Evolutionary conservation across 1,140 invertebrate genomes (phyloP).

Genomic region (Eupristina koningsbergeri): DNA sequence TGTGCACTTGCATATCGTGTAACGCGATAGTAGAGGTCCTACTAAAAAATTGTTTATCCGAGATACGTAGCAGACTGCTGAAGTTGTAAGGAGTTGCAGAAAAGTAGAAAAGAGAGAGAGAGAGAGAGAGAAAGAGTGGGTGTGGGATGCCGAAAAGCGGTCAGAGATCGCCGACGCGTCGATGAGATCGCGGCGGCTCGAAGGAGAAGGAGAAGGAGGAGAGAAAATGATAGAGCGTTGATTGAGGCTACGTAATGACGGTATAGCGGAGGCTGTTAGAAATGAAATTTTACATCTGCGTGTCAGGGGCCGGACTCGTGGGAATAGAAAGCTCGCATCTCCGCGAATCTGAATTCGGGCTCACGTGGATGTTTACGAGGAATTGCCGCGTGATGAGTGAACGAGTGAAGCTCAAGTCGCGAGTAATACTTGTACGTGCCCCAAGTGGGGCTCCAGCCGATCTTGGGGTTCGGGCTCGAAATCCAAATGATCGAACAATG

Average conservation of each 20-base stretch:
- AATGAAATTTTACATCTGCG: constrained; percentile 63
- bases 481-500: too few relatives aligned
- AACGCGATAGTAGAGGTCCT: too few relatives aligned
- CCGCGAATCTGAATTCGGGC: constrained; percentile 36
- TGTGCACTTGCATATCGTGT: too few relatives aligned
- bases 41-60: too few relatives aligned
- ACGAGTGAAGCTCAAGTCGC: constrained; percentile 23
- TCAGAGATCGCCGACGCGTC: background rate
- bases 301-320: constrained; percentile 61
- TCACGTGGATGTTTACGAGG: constrained; percentile 29
- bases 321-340: constrained; percentile 63
- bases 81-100: too few relatives aligned
- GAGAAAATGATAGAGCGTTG: constrained; percentile 61
- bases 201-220: background rate
- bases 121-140: constrained; percentile 28
- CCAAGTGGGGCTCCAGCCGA: too few relatives aligned
- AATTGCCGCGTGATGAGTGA: constrained; percentile 21
- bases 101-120: background rate
- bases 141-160: constrained; percentile 7
- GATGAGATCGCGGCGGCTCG: background rate
- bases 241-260: constrained; percentile 61
- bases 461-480: too few relatives aligned
- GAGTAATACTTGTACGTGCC: background rate
- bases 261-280: constrained; percentile 57
- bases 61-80: too few relatives aligned